Evolutionary conservation across 2,888 invertebrate species (phyloP).

Genomic region (Electrophaes corylata): DNA sequence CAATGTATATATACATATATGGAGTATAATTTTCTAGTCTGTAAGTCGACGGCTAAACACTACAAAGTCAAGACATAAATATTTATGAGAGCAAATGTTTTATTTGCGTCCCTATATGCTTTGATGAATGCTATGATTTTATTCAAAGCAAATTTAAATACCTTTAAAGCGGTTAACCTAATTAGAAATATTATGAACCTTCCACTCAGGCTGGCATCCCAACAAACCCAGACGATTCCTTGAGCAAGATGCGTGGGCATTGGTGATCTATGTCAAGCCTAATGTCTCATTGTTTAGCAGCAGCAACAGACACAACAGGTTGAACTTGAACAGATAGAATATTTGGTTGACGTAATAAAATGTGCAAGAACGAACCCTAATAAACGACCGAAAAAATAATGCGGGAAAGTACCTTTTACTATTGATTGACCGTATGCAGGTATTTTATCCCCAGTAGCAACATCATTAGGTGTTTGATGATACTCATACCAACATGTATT

Average conservation of each 20-base stretch:
- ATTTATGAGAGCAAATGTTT: too few relatives aligned
- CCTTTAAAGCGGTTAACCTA: too few relatives aligned
- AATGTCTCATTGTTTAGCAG: constrained; percentile 70
- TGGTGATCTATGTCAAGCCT: constrained; percentile 59
- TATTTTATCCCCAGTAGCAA: neutral
- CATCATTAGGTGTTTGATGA: constrained; percentile 29
- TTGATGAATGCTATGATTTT: too few relatives aligned
- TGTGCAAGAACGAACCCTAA: constrained; percentile 1
- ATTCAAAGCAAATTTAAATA: too few relatives aligned
- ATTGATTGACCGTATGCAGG: neutral
- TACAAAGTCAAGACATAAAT: too few relatives aligned
- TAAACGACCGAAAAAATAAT: neutral
- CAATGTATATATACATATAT: too few relatives aligned
- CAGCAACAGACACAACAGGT: constrained; percentile 53
- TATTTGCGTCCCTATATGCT: too few relatives aligned
- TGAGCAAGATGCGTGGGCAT: constrained; percentile 59
- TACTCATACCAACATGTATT: constrained; percentile 35
- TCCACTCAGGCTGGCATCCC: too few relatives aligned
- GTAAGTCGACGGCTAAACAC: too few relatives aligned
- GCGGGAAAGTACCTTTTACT: neutral
- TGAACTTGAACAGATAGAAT: constrained; percentile 71
- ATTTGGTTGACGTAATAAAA: constrained; percentile 28
- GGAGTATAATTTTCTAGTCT: too few relatives aligned
- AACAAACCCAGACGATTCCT: constrained; percentile 36
- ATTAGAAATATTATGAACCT: too few relatives aligned